A percentile compares a stretch with the other conserved stretches of the same genome.
Evolutionary conservation across 2,888 invertebrate species (phyloP).

Genomic region (Oxystoma pomonae): DNA sequence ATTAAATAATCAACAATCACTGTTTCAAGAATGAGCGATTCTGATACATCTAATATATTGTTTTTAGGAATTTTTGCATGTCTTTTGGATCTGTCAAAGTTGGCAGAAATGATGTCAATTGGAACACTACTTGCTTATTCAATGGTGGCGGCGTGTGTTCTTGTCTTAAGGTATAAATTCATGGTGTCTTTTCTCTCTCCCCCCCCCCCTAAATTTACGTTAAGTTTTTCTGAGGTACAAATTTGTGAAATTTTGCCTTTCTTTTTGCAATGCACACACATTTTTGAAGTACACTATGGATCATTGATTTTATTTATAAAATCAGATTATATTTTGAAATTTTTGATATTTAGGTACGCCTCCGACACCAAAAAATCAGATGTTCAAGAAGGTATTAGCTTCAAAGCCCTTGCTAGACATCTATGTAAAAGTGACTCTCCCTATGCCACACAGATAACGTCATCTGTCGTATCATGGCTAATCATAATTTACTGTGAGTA

Average conservation of each 20-base stretch:
- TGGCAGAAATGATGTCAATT: conserved; percentile 90
- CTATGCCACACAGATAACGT: conserved; percentile 49
- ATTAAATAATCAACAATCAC: too few relatives aligned
- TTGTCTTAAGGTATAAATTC: conserved; percentile 65
- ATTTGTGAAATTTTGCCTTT: neutral
- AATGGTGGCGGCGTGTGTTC: conserved; percentile 83
- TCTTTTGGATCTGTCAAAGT: conserved; percentile 74
- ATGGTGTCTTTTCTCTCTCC: neutral
- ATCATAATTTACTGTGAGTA: conserved; percentile 52
- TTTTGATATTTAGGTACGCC: conserved; percentile 42
- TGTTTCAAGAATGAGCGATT: too few relatives aligned
- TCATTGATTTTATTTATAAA: too few relatives aligned
- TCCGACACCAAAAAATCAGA: conserved; percentile 31
- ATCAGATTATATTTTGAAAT: too few relatives aligned
- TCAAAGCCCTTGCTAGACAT: conserved; percentile 43
- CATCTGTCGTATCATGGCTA: conserved; percentile 48
- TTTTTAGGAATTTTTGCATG: conserved; percentile 71
- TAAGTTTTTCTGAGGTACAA: too few relatives aligned
- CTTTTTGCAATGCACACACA: neutral
- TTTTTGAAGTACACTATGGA: too few relatives aligned
- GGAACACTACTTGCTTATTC: conserved; percentile 84
- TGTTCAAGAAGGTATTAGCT: conserved; percentile 25
- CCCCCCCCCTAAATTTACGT: neutral
- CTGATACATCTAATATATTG: too few relatives aligned
- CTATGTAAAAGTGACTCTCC: conserved; percentile 45